Conservation (phyloP, 2,113 vertebrate species). For the Pyrgilauda ruficollis region DNA sequence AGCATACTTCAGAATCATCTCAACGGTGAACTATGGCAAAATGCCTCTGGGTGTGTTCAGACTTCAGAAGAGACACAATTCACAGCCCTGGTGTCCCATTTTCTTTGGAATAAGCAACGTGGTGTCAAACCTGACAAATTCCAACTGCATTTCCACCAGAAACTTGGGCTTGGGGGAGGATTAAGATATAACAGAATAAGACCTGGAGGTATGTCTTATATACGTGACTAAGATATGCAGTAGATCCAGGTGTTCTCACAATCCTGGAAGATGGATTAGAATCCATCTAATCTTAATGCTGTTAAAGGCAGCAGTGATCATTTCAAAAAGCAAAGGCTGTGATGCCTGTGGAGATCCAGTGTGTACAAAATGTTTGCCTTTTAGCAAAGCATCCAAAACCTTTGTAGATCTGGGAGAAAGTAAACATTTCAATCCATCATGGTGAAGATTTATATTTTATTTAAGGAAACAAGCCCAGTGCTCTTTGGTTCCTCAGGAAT, state of each 20-base stretch:
- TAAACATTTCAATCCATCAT: neutral
- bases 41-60: neutral
- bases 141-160: neutral
- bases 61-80: neutral
- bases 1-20: neutral
- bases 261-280: neutral
- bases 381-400: neutral
- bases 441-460: neutral
- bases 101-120: neutral
- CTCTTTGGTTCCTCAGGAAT: neutral
- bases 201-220: neutral
- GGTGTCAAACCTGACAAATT: neutral
- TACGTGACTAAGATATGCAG: rapidly evolving
- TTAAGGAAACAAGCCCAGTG: neutral
- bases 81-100: neutral
- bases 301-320: neutral
- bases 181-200: neutral
- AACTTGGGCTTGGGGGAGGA: neutral
- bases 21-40: neutral
- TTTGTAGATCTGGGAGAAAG: neutral
- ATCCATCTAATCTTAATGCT: neutral
- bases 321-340: neutral
- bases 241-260: neutral
- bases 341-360: neutral
- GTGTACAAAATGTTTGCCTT: neutral